phyloP scores from a whole-genome alignment of 1,140 invertebrate species.

The Cylas formicarius region DNA sequence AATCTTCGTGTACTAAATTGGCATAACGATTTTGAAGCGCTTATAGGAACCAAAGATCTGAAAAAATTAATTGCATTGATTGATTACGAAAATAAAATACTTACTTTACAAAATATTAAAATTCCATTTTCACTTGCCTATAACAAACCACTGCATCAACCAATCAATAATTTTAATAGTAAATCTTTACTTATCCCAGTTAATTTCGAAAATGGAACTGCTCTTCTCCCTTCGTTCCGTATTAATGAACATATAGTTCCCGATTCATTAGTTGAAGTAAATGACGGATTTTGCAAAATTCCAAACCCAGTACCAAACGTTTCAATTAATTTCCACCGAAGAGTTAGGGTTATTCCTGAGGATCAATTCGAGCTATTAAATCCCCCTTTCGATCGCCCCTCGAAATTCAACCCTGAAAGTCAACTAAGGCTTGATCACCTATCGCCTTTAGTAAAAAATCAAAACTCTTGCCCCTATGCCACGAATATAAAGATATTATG shows the following conservation, averaged over 20 bases:
- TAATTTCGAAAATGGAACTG: no score
- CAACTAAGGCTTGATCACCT: constrained; percentile 11
- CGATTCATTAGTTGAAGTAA: no score
- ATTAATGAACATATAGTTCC: no score
- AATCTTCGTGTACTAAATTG: no score
- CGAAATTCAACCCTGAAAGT: constrained; percentile 2
- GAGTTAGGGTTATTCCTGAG: constrained; percentile 10
- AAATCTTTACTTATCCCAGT: no score
- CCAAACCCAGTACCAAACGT: constrained; percentile 9
- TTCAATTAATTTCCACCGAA: constrained; percentile 10
- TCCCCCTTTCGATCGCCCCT: not conserved
- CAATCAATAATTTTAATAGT: constrained; percentile 4
- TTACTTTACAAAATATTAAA: constrained; percentile 7
- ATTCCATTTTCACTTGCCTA: constrained; percentile 5
- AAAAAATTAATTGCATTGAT: no score
- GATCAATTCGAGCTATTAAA: constrained; percentile 4
- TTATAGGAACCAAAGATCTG: no score
- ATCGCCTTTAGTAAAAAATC: constrained; percentile 5
- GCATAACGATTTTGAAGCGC: no score
- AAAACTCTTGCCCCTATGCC: no score
- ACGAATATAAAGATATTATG: no score
- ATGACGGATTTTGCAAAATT: constrained; percentile 11
- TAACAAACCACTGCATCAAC: constrained; percentile 4
- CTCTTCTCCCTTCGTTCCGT: no score
- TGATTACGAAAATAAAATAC: no score